Base-by-base conservation (phyloP, 2,888 invertebrate genomes). In the Chydorus sphaericus region DNA sequence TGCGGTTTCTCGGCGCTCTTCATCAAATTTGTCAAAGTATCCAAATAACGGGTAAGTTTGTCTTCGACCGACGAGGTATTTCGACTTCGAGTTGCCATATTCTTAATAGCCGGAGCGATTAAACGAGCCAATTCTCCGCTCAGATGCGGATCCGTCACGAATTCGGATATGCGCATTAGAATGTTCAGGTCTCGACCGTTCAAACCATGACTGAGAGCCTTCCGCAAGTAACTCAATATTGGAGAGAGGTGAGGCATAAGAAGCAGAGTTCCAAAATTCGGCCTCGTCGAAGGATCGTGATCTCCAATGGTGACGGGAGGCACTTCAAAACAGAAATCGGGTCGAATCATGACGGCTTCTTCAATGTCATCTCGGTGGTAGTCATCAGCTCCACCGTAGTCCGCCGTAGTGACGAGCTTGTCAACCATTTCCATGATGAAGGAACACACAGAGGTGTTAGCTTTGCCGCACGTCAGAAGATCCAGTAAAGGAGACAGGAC, bases 371-470 rank as follows among this genome's bases (percentile, higher is more conserved):
- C 59, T 30, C 58, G 51, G 18, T 59, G 51, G 23, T 57, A 58
- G 6, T 62, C 65, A 51, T 66, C 62, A 58, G 71, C 62, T 57
- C 72, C 69, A 63, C 71, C 71, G 33, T 79, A 78, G 61, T 78
- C 75, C 61, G 79, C 74, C 18, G 82, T 68, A 1, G 79, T 83
- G 54, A 89, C 66, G 59, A 90, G 67, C 60, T 82, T 82, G 64
- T 86, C 84, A 11, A 88, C 71, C 71, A 88, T 80, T 63, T 82
- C 82, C 63, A 86, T 70, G 54, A 88, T 79, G 30, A 77, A 71
- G 59, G 79, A 81, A 0, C 77, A 73, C 0, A 92, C 89, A 1
- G 74, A 71, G 0, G 74, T 66, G 60, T 79, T 78, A 2, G 81
- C 77, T 68, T 84, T 85, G 1, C 77, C 77, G 52, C 80, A 80